These are phyloP conservation scores for Hirundichthys speculiger DNA, from an alignment of 2,113 vertebrate genomes.

Conservation along the genomic window DNA sequence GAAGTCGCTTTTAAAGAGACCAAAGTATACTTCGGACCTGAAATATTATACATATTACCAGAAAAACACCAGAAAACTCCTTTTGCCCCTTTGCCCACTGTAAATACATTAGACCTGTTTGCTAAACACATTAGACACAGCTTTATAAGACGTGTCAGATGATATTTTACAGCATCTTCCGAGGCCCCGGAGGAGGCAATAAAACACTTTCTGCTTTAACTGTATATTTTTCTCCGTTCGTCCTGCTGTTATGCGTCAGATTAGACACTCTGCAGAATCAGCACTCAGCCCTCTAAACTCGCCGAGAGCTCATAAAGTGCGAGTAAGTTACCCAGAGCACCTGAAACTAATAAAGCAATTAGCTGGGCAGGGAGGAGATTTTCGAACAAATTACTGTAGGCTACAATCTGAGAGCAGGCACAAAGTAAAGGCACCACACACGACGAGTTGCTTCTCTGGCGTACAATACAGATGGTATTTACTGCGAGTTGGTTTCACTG, in stretches of 20 bases:
- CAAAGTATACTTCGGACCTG: too few species aligned
- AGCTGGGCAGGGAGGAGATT: constrained; percentile 12
- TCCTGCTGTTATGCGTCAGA: not conserved
- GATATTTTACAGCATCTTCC: not conserved
- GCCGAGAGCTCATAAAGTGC: constrained; percentile 19
- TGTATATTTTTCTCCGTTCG: not conserved
- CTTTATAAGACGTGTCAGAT: constrained; percentile 2
- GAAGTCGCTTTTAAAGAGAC: too few species aligned
- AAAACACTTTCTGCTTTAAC: not conserved
- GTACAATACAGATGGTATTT: not conserved
- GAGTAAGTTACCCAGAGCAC: constrained; percentile 11
- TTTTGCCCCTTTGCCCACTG: not conserved
- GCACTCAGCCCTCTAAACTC: constrained; percentile 1
- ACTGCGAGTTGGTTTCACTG: not conserved
- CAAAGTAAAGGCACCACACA: constrained; percentile 20
- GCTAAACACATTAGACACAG: not conserved
- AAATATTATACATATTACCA: too few species aligned
- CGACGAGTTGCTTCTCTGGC: constrained; percentile 2
- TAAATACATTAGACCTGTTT: not conserved
- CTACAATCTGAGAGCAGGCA: constrained; percentile 2
- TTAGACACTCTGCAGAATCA: not conserved
- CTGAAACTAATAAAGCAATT: constrained; percentile 47
- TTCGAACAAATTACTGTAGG: constrained; percentile 5
- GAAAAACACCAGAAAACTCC: not conserved
- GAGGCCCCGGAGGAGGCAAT: not conserved